Evolutionary conservation across 2,113 vertebrate genomes (phyloP).

Genomic region (Capreolus pygargus): DNA sequence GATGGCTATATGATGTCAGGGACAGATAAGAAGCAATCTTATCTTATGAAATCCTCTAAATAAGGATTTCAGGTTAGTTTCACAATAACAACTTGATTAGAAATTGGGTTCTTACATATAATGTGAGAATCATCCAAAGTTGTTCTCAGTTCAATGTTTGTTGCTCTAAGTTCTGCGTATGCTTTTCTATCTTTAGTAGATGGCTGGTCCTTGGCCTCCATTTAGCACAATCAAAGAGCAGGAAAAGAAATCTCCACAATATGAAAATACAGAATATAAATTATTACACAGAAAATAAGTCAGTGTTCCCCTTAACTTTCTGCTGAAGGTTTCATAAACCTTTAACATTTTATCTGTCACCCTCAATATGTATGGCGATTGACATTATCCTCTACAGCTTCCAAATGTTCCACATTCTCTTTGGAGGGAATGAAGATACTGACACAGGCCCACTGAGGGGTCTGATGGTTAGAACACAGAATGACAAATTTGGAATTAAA

Average conservation of each 20-base stretch:
- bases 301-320: not conserved
- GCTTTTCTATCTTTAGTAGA: not conserved
- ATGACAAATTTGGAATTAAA: slow-evolving; percentile 1
- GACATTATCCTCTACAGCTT: not conserved
- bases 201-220: not conserved
- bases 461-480: not conserved
- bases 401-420: not conserved
- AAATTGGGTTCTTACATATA: not conserved
- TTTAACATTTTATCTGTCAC: not conserved
- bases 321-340: not conserved
- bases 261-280: not conserved
- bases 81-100: not conserved
- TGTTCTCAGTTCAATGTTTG: not conserved
- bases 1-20: not conserved
- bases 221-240: not conserved
- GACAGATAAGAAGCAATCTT: not conserved
- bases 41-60: not conserved
- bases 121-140: not conserved
- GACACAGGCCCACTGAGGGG: not conserved
- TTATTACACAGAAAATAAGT: not conserved
- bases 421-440: not conserved
- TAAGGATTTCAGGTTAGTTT: not conserved
- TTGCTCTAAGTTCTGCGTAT: not conserved
- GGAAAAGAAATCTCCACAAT: not conserved
- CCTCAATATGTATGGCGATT: not conserved